Evolutionary conservation across 1,140 invertebrate genomes (phyloP).

Genomic region (Drosophila pruinosa): DNA sequence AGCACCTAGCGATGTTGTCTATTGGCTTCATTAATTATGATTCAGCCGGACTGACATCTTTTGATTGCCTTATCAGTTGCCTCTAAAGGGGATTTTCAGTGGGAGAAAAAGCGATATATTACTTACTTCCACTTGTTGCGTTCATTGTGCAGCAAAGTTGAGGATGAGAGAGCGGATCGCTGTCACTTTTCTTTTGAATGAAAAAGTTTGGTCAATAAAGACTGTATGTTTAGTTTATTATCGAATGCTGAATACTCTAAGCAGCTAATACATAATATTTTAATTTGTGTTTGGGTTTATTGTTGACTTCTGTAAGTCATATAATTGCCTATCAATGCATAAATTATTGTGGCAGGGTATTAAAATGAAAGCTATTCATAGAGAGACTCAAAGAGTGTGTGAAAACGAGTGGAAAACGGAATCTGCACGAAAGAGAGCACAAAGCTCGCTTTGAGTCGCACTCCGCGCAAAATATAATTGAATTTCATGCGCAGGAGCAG

Average conservation of each 20-base stretch:
- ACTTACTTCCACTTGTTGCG: conserved; percentile 35
- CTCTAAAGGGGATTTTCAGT: conserved; percentile 4
- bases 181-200: background rate
- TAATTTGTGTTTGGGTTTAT: too few relatives aligned
- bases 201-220: background rate
- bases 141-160: background rate
- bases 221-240: background rate
- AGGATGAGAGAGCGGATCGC: background rate
- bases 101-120: background rate
- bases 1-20: conserved; percentile 4
- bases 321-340: background rate
- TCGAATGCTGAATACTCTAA: background rate
- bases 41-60: conserved; percentile 36
- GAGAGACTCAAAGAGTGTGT: background rate
- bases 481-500: conserved; percentile 73
- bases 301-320: too few relatives aligned
- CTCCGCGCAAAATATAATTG: conserved; percentile 46
- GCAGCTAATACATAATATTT: too few relatives aligned
- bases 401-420: conserved; percentile 1
- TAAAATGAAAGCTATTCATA: background rate
- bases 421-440: conserved; percentile 26
- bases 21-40: conserved; percentile 25
- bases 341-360: background rate
- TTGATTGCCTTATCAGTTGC: conserved; percentile 43
- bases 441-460: conserved; percentile 51